phyloP scores from a whole-genome alignment of 2,888 invertebrate genomes.

The Agrotis clavis region DNA sequence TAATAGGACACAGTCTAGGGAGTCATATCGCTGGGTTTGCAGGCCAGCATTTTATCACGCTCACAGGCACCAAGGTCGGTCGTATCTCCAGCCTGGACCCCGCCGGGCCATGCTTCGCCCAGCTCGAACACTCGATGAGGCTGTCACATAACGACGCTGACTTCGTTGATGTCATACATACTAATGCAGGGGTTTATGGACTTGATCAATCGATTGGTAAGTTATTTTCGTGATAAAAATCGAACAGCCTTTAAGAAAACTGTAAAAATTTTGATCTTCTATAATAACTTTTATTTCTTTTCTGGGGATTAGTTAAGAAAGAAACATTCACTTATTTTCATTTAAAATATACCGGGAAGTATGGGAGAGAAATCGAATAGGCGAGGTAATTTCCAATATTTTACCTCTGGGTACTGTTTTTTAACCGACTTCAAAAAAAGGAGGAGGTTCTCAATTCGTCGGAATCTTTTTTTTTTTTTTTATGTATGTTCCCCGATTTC shows the following conservation, averaged over 20 bases:
- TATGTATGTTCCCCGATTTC: too few relatives aligned
- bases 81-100: conserved; percentile 85
- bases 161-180: conserved; percentile 83
- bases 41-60: conserved; percentile 75
- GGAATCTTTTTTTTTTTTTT: too few relatives aligned
- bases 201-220: conserved; percentile 62
- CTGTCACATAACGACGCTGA: conserved; percentile 76
- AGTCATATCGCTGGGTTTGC: conserved; percentile 83
- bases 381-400: too few relatives aligned
- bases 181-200: conserved; percentile 82
- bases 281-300: too few relatives aligned
- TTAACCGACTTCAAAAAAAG: too few relatives aligned
- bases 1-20: conserved; percentile 87
- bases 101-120: conserved; percentile 86
- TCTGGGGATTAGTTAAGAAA: too few relatives aligned
- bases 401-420: too few relatives aligned
- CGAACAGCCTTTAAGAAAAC: neutral
- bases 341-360: neutral
- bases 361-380: too few relatives aligned
- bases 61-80: conserved; percentile 76
- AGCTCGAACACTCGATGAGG: conserved; percentile 71
- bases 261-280: too few relatives aligned
- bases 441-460: too few relatives aligned
- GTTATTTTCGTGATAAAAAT: conserved; percentile 11
- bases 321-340: neutral